phyloP scores from a whole-genome alignment of 1,140 invertebrate species.

The Dryas iulia region DNA sequence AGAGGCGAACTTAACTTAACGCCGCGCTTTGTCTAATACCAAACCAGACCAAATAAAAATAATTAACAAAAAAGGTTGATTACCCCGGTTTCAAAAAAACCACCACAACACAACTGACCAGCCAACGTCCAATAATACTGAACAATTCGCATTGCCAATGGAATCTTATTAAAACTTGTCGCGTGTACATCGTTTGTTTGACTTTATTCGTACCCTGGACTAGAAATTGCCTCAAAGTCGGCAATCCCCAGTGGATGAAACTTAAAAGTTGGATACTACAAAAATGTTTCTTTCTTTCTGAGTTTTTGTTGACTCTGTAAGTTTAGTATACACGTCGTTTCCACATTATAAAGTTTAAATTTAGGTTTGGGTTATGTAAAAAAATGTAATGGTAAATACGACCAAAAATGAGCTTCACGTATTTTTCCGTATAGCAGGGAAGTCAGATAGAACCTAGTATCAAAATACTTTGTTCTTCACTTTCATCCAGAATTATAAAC shows the following conservation, averaged over 20 bases:
- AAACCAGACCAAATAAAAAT: too few species aligned
- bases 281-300: conserved; percentile 23
- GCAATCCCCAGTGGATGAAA: conserved; percentile 34
- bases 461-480: background rate
- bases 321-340: background rate
- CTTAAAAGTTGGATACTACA: conserved; percentile 39
- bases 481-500: background rate
- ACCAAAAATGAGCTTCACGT: too few species aligned
- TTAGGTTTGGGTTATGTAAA: background rate
- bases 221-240: conserved; percentile 34
- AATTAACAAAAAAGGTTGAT: too few species aligned
- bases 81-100: too few species aligned
- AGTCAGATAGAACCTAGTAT: background rate
- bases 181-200: conserved; percentile 54
- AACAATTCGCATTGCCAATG: conserved; percentile 31
- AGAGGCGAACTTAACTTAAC: too few species aligned
- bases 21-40: too few species aligned
- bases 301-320: background rate
- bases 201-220: conserved; percentile 50
- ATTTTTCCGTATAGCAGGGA: too few species aligned
- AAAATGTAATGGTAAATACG: too few species aligned
- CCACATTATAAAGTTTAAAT: background rate
- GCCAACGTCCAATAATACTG: conserved; percentile 22
- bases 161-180: conserved; percentile 71
- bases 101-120: background rate